Percentiles rank a stretch among this genome's conserved stretches.
phyloP scores from a whole-genome alignment of 1,140 invertebrate genomes.

The Manduca sexta region DNA sequence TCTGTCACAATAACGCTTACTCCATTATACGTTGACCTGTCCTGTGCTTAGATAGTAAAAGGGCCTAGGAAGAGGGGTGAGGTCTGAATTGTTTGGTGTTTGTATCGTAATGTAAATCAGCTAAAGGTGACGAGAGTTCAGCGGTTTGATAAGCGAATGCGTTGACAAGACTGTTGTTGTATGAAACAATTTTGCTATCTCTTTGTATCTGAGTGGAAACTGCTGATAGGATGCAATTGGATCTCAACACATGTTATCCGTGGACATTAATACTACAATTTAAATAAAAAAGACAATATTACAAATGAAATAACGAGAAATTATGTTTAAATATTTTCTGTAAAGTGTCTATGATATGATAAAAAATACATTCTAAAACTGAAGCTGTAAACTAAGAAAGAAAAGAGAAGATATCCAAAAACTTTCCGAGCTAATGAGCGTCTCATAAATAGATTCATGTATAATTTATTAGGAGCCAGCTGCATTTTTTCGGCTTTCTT shows the following conservation, averaged over 20 bases:
- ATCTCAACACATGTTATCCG: too few relatives aligned
- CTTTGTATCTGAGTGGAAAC: not conserved
- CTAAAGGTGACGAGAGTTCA: slow-evolving; percentile 47
- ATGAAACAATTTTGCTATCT: slow-evolving; percentile 14
- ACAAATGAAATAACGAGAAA: not conserved
- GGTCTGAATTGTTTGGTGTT: slow-evolving; percentile 19
- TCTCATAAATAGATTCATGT: slow-evolving; percentile 57
- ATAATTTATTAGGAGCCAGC: slow-evolving; percentile 61
- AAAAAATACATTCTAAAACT: too few relatives aligned
- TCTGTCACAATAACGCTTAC: slow-evolving; percentile 30
- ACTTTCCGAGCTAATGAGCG: slow-evolving; percentile 51
- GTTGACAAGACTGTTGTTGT: slow-evolving; percentile 39
- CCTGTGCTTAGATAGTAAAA: not conserved
- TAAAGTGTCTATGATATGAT: not conserved
- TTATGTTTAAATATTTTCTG: not conserved
- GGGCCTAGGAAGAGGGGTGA: not conserved
- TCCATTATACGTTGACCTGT: slow-evolving; percentile 18
- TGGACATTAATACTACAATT: too few relatives aligned
- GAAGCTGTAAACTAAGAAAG: not conserved
- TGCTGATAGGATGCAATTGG: too few relatives aligned
- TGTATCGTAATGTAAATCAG: slow-evolving; percentile 47
- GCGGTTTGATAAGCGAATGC: slow-evolving; percentile 36
- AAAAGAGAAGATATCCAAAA: slow-evolving; percentile 19
- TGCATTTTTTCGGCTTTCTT: slow-evolving; percentile 60
- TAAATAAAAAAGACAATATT: too few relatives aligned